phyloP scores from a whole-genome alignment of 1,140 invertebrate genomes.

The Tyrophagus putrescentiae region DNA sequence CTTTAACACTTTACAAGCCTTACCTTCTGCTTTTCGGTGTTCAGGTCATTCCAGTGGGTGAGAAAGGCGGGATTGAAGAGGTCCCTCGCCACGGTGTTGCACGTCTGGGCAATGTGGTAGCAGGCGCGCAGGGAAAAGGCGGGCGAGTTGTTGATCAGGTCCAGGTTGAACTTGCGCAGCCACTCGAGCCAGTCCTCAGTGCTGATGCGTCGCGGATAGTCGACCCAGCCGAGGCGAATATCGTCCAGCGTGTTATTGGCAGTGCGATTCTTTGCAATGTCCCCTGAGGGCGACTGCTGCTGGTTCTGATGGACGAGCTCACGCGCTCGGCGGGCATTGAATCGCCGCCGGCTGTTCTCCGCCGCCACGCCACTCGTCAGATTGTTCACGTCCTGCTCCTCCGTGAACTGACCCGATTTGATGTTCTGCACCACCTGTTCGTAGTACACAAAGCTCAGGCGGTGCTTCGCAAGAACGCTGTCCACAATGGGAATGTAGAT shows the following conservation, averaged over 20 bases:
- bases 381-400: slow-evolving; percentile 35
- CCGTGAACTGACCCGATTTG: slow-evolving; percentile 34
- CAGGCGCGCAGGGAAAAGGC: slow-evolving; percentile 79
- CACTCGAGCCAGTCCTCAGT: slow-evolving; percentile 99
- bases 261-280: slow-evolving; percentile 14
- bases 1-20: no score
- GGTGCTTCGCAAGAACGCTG: slow-evolving; percentile 63
- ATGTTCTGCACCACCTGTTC: slow-evolving; percentile 44
- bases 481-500: slow-evolving; percentile 84
- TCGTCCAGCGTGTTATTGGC: slow-evolving; percentile 1
- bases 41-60: slow-evolving; percentile 93
- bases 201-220: slow-evolving; percentile 55
- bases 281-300: background rate
- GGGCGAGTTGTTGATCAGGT: slow-evolving; percentile 84
- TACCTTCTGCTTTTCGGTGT: slow-evolving; percentile 52
- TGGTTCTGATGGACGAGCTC: background rate
- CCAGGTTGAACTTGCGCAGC: slow-evolving; percentile 74
- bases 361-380: slow-evolving; percentile 28
- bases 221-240: slow-evolving; percentile 23
- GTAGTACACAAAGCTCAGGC: slow-evolving; percentile 62
- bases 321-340: background rate
- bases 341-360: slow-evolving; percentile 17
- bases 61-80: slow-evolving; percentile 98
- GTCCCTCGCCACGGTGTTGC: slow-evolving; percentile 80
- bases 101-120: slow-evolving; percentile 76